Conservation (phyloP, 2,888 invertebrate genomes). For the Arrhopalites spinosus region DNA sequence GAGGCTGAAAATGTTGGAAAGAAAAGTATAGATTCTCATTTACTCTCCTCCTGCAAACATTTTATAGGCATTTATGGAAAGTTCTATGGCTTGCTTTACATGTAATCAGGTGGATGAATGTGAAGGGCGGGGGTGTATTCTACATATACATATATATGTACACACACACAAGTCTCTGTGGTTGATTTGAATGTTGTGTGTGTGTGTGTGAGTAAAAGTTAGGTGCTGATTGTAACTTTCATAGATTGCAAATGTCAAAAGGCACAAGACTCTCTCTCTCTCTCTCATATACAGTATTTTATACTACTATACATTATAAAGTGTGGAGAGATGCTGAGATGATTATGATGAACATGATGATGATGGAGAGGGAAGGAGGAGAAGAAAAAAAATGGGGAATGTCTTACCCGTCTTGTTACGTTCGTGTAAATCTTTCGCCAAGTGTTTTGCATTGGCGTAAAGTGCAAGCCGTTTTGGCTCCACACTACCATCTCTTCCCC, state of each 20-base stretch:
- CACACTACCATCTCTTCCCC: constrained; percentile 32
- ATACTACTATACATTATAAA: not conserved
- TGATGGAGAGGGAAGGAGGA: constrained; percentile 25
- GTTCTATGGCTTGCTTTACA: constrained; percentile 5
- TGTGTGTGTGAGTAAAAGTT: too few relatives aligned
- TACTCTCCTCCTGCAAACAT: constrained; percentile 5
- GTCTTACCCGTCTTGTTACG: constrained; percentile 34
- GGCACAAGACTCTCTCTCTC: too few relatives aligned
- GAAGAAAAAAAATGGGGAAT: constrained; percentile 17
- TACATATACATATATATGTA: not conserved
- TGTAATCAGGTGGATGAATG: constrained; percentile 21
- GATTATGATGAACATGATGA: constrained; percentile 28
- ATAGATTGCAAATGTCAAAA: too few relatives aligned
- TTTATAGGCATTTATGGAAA: constrained; percentile 21
- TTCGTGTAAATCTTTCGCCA: constrained; percentile 38
- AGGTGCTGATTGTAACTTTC: too few relatives aligned
- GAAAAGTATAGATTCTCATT: constrained; percentile 24
- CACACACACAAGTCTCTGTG: too few relatives aligned
- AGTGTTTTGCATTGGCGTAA: constrained; percentile 39
- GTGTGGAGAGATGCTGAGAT: not conserved
- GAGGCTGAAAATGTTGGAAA: not conserved
- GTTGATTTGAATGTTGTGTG: too few relatives aligned
- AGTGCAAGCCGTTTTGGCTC: constrained; percentile 29
- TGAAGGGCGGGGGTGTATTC: not conserved
- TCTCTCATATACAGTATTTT: too few relatives aligned